These are phyloP conservation scores for Cremastobaeus sp. DNA, from an alignment of 2,888 invertebrate genomes.

Conservation along the genomic window DNA sequence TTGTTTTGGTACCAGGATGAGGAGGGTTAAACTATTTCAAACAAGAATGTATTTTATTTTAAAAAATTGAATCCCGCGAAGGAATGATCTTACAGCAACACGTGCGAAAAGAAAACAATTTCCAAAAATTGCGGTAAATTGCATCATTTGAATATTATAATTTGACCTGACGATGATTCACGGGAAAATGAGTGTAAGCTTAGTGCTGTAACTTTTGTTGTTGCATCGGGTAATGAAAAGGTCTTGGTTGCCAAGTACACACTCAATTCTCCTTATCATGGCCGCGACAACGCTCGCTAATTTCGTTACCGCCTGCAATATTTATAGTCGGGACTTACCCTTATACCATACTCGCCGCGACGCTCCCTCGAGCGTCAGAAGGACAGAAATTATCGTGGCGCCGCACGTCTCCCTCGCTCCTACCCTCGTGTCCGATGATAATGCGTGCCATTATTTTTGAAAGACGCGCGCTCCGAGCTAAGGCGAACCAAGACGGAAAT, in stretches of 20 bases:
- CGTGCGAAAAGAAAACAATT: too few relatives aligned
- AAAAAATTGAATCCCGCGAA: too few relatives aligned
- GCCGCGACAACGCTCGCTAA: slow-evolving; percentile 65
- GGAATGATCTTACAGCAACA: too few relatives aligned
- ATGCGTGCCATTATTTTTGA: slow-evolving; percentile 54
- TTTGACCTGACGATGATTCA: too few relatives aligned
- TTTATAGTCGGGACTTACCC: slow-evolving; percentile 63
- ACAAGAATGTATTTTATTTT: too few relatives aligned
- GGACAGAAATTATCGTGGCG: slow-evolving; percentile 63
- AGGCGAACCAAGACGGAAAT: slow-evolving; percentile 10
- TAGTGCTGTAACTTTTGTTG: slow-evolving; percentile 48
- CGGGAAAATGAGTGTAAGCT: too few relatives aligned
- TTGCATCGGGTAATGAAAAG: slow-evolving; percentile 56
- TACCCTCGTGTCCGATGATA: slow-evolving; percentile 42
- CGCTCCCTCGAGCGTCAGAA: slow-evolving; percentile 66
- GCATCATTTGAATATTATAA: too few relatives aligned
- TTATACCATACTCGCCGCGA: slow-evolving; percentile 59
- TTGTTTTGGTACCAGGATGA: too few relatives aligned
- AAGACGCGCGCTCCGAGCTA: slow-evolving; percentile 33
- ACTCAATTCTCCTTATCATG: slow-evolving; percentile 64
- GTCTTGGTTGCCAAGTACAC: slow-evolving; percentile 54
- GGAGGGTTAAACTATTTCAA: too few relatives aligned
- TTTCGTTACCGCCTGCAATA: slow-evolving; percentile 65
- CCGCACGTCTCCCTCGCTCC: slow-evolving; percentile 18
- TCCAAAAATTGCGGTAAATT: slow-evolving; percentile 1